These are phyloP conservation scores for Liolophura sinensis DNA, from an alignment of 1,140 invertebrate genomes.

Conservation along the genomic window DNA sequence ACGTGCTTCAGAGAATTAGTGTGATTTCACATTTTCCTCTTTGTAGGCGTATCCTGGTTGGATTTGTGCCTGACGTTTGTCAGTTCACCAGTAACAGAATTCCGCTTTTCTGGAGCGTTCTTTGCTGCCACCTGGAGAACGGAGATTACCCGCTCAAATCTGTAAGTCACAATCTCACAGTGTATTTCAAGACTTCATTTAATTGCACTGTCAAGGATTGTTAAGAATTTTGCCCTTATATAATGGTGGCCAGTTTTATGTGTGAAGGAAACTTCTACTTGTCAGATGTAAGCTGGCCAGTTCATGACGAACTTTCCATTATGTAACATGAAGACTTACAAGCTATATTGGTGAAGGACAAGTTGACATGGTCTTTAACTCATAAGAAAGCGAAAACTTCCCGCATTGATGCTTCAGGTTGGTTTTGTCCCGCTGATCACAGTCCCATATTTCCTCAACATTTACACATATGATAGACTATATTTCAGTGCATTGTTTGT, in stretches of 20 bases:
- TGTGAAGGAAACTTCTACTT: neutral
- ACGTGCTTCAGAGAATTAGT: neutral
- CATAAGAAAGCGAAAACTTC: too few species aligned
- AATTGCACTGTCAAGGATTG: neutral
- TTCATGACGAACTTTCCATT: neutral
- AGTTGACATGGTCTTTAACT: too few species aligned
- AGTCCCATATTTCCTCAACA: too few species aligned
- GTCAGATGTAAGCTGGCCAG: neutral
- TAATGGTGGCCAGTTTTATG: neutral
- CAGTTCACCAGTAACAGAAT: constrained; percentile 11
- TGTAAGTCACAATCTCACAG: constrained; percentile 16
- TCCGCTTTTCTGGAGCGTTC: constrained; percentile 21
- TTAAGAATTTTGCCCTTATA: neutral
- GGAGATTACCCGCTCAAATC: constrained; percentile 38
- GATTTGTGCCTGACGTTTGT: constrained; percentile 17
- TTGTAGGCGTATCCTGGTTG: constrained; percentile 28
- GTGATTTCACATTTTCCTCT: constrained; percentile 2
- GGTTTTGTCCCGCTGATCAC: too few species aligned
- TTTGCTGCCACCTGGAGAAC: constrained; percentile 34
- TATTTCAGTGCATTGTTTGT: too few species aligned
- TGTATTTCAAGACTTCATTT: neutral
- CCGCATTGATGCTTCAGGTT: too few species aligned
- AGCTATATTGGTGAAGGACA: neutral
- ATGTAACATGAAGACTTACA: neutral
- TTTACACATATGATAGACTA: too few species aligned